phyloP scores from a whole-genome alignment of 2,888 invertebrate species.

The Hipparchia sbordonii region DNA sequence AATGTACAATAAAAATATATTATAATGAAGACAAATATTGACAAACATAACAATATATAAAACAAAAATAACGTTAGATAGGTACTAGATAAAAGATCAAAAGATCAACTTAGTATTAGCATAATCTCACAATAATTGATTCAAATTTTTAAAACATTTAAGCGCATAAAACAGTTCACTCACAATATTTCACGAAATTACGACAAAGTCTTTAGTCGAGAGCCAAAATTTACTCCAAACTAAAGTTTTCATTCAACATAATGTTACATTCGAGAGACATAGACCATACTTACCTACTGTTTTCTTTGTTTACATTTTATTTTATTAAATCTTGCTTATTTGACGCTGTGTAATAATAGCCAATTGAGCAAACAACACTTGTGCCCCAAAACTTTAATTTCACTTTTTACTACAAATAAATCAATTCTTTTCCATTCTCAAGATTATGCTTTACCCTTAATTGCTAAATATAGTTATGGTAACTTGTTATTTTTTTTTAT shows the following conservation, averaged over 20 bases:
- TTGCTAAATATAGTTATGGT: conserved; percentile 64
- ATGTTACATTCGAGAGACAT: too few relatives aligned
- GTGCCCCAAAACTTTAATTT: background rate
- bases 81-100: conserved; percentile 47
- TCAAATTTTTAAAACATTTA: conserved; percentile 20
- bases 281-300: too few relatives aligned
- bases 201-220: too few relatives aligned
- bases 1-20: conserved; percentile 68
- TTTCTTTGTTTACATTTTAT: too few relatives aligned
- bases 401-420: background rate
- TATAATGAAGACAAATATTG: conserved; percentile 58
- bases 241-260: too few relatives aligned
- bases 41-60: conserved; percentile 74
- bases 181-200: conserved; percentile 1
- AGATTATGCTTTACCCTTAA: conserved; percentile 65
- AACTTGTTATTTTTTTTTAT: conserved; percentile 60
- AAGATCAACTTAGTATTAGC: conserved; percentile 49
- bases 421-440: conserved; percentile 71
- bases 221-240: too few relatives aligned
- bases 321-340: too few relatives aligned
- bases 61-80: conserved; percentile 60
- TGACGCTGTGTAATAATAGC: background rate
- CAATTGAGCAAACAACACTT: background rate
- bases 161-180: background rate
- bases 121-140: conserved; percentile 67